Conservation (phyloP, 2,797 vertebrate genomes). For the Hemitrygon akajei region DNA sequence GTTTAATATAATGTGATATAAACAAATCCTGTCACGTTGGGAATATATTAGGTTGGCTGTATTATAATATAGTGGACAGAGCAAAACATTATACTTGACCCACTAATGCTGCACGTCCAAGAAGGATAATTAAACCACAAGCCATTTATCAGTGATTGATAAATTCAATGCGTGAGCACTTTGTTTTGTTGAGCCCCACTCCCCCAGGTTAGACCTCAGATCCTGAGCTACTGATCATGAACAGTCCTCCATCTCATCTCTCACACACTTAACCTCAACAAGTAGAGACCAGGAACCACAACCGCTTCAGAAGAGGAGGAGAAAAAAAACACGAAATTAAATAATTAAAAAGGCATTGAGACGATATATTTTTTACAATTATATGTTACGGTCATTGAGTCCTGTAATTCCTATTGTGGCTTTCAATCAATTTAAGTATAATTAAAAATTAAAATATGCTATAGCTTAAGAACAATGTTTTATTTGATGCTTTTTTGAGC, state of each 20-base stretch:
- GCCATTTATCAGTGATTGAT: no score
- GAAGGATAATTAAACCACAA: no score
- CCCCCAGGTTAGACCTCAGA: no score
- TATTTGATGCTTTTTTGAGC: not conserved
- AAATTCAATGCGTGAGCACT: no score
- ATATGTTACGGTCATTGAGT: constrained; percentile 66
- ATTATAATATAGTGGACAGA: no score
- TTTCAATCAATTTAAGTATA: constrained; percentile 57
- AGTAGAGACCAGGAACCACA: constrained; percentile 50
- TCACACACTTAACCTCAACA: constrained; percentile 33
- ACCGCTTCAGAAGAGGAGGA: constrained; percentile 44
- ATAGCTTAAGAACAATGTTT: constrained; percentile 48
- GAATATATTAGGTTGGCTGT: no score
- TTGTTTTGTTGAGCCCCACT: no score
- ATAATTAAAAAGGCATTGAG: constrained; percentile 51
- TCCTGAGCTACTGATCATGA: not conserved
- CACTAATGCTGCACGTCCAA: no score
- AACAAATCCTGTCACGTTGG: constrained; percentile 41
- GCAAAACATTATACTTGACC: no score
- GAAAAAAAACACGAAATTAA: constrained; percentile 46
- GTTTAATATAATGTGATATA: not conserved
- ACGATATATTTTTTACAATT: constrained; percentile 75
- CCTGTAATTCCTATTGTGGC: constrained; percentile 61
- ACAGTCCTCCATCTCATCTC: constrained; percentile 40
- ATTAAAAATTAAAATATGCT: constrained; percentile 54